A percentile compares a stretch with the other conserved stretches of the same genome.
Evolutionary conservation across 2,113 vertebrate species (phyloP).

Genomic region (Catharus fuscescens): DNA sequence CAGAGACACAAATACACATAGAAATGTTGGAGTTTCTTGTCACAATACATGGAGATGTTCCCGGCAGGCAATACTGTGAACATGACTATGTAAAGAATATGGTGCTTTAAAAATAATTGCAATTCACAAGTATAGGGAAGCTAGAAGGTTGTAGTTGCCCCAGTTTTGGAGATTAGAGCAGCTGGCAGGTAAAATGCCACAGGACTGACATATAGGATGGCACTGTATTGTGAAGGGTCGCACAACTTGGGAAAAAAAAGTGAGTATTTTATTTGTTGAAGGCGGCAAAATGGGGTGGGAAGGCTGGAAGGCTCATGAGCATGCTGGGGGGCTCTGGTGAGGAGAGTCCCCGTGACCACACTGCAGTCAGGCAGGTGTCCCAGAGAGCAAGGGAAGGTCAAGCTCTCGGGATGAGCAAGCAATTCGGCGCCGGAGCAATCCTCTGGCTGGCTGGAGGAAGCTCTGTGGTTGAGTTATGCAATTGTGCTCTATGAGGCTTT

Average conservation of each 20-base stretch:
- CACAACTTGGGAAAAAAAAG: background rate
- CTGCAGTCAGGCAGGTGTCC: background rate
- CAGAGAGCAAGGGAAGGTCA: background rate
- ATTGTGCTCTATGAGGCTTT: conserved; percentile 8
- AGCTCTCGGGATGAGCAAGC: background rate
- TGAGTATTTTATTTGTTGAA: rapidly evolving
- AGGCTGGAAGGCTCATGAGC: background rate
- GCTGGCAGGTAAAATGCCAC: background rate
- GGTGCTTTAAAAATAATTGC: background rate
- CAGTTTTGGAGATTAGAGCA: background rate
- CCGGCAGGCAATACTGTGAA: background rate
- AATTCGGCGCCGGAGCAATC: rapidly evolving
- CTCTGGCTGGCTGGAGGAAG: conserved; percentile 5
- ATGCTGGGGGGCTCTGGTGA: background rate
- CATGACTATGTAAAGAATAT: background rate
- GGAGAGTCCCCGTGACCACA: rapidly evolving
- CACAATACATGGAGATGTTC: background rate
- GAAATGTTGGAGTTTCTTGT: background rate
- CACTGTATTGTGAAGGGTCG: background rate
- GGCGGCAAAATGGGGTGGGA: background rate
- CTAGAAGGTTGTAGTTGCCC: background rate
- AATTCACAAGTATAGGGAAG: background rate
- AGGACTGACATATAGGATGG: background rate
- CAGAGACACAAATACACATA: background rate
- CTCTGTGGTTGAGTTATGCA: conserved; percentile 50